Conservation (phyloP, 2,888 invertebrate genomes). For the Pammene fasciana region DNA sequence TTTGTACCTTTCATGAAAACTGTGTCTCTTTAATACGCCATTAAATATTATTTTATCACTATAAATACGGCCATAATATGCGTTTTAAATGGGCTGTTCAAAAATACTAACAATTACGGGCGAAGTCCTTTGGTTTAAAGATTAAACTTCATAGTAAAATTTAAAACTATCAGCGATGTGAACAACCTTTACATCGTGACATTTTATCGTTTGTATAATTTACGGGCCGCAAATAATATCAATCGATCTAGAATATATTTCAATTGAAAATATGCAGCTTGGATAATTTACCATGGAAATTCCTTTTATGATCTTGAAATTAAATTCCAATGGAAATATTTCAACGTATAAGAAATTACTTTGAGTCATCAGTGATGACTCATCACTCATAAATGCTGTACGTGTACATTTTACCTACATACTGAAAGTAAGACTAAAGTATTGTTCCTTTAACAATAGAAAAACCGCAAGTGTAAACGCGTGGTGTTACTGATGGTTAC, state of each 20-base stretch:
- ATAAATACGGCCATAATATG: no score
- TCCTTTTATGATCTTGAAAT: constrained; percentile 11
- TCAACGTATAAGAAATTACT: background rate
- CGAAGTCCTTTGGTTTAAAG: background rate
- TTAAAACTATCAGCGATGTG: background rate
- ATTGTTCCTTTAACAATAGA: constrained; percentile 14
- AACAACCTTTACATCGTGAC: background rate
- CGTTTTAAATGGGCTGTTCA: no score
- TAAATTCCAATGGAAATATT: constrained; percentile 6
- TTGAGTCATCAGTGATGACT: constrained; percentile 13
- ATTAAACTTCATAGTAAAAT: background rate
- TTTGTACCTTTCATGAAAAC: no score
- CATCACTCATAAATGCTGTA: background rate
- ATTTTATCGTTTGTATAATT: no score
- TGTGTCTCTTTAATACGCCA: no score
- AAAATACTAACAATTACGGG: no score
- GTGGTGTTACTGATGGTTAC: background rate
- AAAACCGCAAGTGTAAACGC: constrained; percentile 3
- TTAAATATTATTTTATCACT: no score
- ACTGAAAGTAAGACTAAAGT: constrained; percentile 7
- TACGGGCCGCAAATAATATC: no score
- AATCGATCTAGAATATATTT: background rate
- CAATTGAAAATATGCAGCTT: background rate
- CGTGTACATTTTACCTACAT: background rate
- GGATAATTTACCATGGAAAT: background rate